A percentile compares a stretch with the other conserved stretches of the same genome.
Conservation (phyloP, 2,888 invertebrate genomes). For the Epirrita christyi region DNA sequence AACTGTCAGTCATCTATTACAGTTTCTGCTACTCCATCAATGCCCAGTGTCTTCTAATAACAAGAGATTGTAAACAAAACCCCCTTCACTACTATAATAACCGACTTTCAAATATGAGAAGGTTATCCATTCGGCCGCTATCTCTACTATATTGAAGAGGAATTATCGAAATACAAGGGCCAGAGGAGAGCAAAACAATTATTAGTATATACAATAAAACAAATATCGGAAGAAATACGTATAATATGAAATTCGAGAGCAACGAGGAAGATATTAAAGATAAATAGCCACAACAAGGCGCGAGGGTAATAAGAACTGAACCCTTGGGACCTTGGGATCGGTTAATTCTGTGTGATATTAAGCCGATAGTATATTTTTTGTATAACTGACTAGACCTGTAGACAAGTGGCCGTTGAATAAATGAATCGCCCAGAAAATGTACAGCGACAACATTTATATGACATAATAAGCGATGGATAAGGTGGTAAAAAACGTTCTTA, state of each 20-base stretch:
- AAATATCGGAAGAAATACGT: slow-evolving; percentile 20
- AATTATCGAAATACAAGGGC: slow-evolving; percentile 1
- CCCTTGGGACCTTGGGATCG: slow-evolving; percentile 42
- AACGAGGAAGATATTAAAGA: slow-evolving; percentile 56
- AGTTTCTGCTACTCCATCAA: no score
- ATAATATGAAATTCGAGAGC: slow-evolving; percentile 34
- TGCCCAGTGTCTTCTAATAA: no score
- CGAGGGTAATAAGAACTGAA: slow-evolving; percentile 52
- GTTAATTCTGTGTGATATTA: slow-evolving; percentile 51
- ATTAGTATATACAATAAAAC: slow-evolving; percentile 6
- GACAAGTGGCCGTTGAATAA: background rate
- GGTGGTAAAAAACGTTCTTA: no score
- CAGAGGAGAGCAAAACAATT: slow-evolving; percentile 19
- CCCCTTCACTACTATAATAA: no score
- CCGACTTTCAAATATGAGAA: no score
- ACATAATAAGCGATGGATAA: no score
- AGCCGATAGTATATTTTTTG: slow-evolving; percentile 26
- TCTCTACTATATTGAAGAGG: background rate
- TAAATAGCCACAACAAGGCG: slow-evolving; percentile 52
- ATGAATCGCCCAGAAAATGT: background rate
- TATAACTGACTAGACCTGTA: background rate
- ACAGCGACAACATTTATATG: no score
- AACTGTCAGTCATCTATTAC: no score
- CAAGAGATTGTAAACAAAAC: no score
- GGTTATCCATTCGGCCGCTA: no score